Evolutionary conservation across 1,140 invertebrate genomes (phyloP), one percentile per base, ranked within the genome.

Genomic region (Listronotus bonariensis): DNA sequence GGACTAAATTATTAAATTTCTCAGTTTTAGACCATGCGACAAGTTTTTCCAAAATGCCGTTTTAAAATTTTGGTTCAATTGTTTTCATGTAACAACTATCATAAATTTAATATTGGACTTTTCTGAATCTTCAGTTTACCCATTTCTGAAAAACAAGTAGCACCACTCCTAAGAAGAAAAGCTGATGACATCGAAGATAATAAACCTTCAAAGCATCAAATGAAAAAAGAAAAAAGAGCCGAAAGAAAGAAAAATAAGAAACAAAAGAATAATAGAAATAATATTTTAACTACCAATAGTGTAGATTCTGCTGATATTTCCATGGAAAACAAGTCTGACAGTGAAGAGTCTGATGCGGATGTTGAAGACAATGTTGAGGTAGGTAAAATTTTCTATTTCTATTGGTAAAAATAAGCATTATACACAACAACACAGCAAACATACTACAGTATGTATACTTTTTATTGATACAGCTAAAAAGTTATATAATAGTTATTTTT

Each of bases 301-400:
- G 14, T 48, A 10, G 31, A 52, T 8, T 40, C 36, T 42, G 14
- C 34, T 4, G 67, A 69, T 41, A 32, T 68, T 18, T 78, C 77
- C 40, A 78, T 79, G 32, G 80, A 82, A 34, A 81, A 79, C 38
- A 84, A 85, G 68, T 83, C 82, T 0, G 85, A 84, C 1, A 86
- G 83, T 0, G 85, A 87, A 72, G 85, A 87, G 72, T 90, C 88
- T 8, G 90, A 92, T 75, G 89, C 90, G 0, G 91, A 92, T 73
- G 82, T 92, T 0, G 91, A 93, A 78, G 91, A 92, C 70, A 92
- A 92, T 73, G 77, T 87, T 5, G 87, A 90, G 68, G 85, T 86
- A 40, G 11, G 41, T 55, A 1, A 14, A 56, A 12, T 10, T 32
- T 14, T n/a, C 17, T 41, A 31, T 43, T 48, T 15, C 41, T 14